Percentiles rank a stretch among this genome's conserved stretches.
Conservation (phyloP, 2,888 invertebrate species). For the Lasioglossum morio region DNA sequence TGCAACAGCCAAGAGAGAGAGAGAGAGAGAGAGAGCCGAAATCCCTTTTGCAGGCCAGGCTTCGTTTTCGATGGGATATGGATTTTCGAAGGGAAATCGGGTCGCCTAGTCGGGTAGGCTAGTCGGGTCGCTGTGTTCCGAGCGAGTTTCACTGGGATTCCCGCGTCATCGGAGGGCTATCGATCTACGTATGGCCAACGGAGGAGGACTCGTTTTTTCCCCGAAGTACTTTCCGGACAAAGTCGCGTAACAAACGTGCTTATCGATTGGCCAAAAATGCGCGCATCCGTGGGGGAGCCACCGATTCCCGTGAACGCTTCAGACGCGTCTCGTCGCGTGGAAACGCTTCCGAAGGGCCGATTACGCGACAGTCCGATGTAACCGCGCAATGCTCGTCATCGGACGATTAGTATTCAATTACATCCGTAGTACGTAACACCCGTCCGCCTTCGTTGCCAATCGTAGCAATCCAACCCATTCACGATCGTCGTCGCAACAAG, state of each 20-base stretch:
- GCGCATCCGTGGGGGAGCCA: constrained; percentile 65
- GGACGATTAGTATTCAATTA: constrained; percentile 7
- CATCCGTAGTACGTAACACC: neutral
- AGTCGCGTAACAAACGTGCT: constrained; percentile 45
- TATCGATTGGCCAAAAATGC: constrained; percentile 70
- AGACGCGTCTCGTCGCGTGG: neutral
- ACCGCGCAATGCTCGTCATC: neutral
- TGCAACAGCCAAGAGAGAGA: neutral
- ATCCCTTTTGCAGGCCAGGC: neutral
- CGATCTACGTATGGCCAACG: neutral
- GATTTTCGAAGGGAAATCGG: constrained; percentile 4
- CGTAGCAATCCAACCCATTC: neutral
- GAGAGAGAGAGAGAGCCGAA: neutral
- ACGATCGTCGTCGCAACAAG: constrained; percentile 58
- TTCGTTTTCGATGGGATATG: neutral
- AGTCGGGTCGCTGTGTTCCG: neutral
- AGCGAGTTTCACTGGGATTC: constrained; percentile 12
- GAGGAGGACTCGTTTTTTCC: neutral
- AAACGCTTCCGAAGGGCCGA: neutral
- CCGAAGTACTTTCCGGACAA: constrained; percentile 6
- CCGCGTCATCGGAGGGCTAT: constrained; percentile 10
- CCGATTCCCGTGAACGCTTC: constrained; percentile 31
- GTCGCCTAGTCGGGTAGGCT: constrained; percentile 1
- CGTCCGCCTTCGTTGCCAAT: neutral
- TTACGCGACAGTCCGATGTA: neutral